Conservation (phyloP, 2,888 invertebrate genomes). For the Choreutis nemorana region DNA sequence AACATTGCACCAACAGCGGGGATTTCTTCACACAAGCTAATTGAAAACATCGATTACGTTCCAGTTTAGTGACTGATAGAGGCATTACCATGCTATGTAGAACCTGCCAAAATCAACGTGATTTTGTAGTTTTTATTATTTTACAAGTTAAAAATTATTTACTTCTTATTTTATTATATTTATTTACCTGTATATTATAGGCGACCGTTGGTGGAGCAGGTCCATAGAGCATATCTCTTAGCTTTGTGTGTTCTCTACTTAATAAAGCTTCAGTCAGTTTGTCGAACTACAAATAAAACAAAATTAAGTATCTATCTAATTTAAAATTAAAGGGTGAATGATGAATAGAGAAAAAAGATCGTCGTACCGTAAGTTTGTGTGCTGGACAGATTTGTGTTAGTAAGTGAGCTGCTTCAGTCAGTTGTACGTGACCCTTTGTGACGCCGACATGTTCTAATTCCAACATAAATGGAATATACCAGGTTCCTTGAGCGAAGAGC, state of each 20-base stretch:
- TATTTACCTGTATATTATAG: constrained; percentile 49
- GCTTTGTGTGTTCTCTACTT: constrained; percentile 44
- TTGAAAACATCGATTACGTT: constrained; percentile 68
- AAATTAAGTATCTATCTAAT: constrained; percentile 6
- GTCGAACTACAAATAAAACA: constrained; percentile 27
- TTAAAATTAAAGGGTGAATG: not conserved
- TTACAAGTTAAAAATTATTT: too few species aligned
- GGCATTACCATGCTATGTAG: constrained; percentile 93
- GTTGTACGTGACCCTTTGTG: constrained; percentile 76
- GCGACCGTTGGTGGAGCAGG: constrained; percentile 57
- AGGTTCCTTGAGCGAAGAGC: constrained; percentile 83
- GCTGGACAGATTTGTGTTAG: constrained; percentile 84
- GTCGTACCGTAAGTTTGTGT: constrained; percentile 68
- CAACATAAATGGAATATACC: constrained; percentile 82
- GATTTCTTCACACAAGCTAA: constrained; percentile 68
- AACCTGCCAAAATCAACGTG: constrained; percentile 50
- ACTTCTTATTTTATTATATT: constrained; percentile 1
- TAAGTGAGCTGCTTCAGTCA: constrained; percentile 85
- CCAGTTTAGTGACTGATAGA: constrained; percentile 80
- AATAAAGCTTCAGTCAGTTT: constrained; percentile 52
- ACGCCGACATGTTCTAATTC: constrained; percentile 91
- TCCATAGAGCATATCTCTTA: constrained; percentile 53
- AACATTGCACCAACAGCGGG: constrained; percentile 50
- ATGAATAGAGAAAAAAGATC: not conserved
- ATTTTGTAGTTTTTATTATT: not conserved